phyloP scores from a whole-genome alignment of 1,140 invertebrate species.

The Panagrolaimus sp. region DNA sequence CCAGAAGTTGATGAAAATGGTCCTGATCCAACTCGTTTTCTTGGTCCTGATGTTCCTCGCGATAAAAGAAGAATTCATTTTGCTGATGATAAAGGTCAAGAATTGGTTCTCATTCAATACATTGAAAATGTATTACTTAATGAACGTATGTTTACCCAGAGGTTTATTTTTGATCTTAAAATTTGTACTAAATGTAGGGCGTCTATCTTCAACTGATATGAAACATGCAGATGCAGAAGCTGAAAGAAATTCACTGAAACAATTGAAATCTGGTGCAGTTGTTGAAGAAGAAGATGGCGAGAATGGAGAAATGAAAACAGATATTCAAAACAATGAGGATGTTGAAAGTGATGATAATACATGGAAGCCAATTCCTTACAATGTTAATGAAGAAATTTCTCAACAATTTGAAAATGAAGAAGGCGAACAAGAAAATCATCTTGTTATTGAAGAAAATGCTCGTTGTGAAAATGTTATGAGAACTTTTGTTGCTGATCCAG shows the following conservation, averaged over 20 bases:
- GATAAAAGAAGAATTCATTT: neutral
- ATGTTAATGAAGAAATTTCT: too few relatives aligned
- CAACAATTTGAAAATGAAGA: too few relatives aligned
- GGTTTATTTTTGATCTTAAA: too few relatives aligned
- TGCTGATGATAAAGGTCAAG: neutral
- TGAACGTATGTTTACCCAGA: too few relatives aligned
- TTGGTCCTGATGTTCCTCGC: neutral
- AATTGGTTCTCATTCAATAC: neutral
- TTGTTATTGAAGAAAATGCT: too few relatives aligned
- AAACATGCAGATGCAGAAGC: slow-evolving; percentile 1
- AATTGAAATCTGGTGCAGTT: neutral
- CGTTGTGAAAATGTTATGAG: too few relatives aligned
- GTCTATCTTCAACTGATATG: neutral
- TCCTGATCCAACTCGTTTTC: neutral
- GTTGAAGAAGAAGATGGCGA: slow-evolving; percentile 10
- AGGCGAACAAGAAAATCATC: too few relatives aligned
- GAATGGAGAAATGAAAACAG: neutral
- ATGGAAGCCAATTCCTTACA: too few relatives aligned
- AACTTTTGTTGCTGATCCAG: too few relatives aligned
- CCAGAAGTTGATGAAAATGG: neutral
- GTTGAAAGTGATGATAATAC: too few relatives aligned
- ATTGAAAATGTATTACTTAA: neutral
- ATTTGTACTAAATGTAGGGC: too few relatives aligned
- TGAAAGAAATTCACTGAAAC: neutral
- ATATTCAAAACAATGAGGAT: too few relatives aligned